phyloP scores from a whole-genome alignment of 2,888 invertebrate species.

The Octonoba sinensis region DNA sequence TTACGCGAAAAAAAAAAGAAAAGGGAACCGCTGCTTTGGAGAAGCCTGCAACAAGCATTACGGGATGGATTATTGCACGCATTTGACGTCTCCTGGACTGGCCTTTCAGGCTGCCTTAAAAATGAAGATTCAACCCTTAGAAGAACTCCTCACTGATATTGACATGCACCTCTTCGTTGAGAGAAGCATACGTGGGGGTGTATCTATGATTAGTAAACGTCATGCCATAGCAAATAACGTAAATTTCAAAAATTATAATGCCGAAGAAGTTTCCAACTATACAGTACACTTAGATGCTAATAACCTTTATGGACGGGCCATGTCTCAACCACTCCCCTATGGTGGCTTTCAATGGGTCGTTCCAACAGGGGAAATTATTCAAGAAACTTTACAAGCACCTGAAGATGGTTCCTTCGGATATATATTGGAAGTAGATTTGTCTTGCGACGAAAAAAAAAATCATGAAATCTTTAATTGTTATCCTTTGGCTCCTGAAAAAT shows the following conservation, averaged over 20 bases:
- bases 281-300: constrained; percentile 47
- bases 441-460: too few species aligned
- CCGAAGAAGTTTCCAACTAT: neutral
- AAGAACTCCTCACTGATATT: constrained; percentile 66
- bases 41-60: constrained; percentile 65
- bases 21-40: too few species aligned
- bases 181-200: constrained; percentile 44
- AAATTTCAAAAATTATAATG: constrained; percentile 24
- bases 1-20: too few species aligned
- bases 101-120: constrained; percentile 53
- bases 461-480: constrained; percentile 42
- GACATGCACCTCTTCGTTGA: constrained; percentile 64
- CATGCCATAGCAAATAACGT: constrained; percentile 51
- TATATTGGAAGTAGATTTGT: constrained; percentile 62
- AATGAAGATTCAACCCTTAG: constrained; percentile 44
- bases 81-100: constrained; percentile 66
- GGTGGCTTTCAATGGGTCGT: constrained; percentile 34
- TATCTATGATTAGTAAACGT: constrained; percentile 5
- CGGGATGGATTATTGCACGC: constrained; percentile 66
- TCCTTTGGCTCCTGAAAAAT: constrained; percentile 46
- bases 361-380: neutral
- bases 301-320: constrained; percentile 35
- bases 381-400: neutral
- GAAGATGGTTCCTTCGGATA: constrained; percentile 21
- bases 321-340: constrained; percentile 4